phyloP scores from a whole-genome alignment of 2,113 vertebrate species.

The Zosterops pallidus region DNA sequence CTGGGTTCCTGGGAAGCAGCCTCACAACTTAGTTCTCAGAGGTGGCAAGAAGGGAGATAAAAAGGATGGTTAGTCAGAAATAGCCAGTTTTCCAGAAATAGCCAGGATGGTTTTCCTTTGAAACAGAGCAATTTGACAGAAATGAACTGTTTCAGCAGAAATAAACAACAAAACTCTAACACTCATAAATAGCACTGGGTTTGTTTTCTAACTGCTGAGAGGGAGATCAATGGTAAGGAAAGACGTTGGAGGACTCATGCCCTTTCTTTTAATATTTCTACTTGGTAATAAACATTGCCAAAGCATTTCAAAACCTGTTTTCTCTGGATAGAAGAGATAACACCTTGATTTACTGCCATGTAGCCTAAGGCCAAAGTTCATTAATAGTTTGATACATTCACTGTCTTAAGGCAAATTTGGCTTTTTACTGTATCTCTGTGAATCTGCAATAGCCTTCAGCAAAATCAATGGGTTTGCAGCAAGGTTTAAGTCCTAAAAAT shows the following conservation, averaged over 20 bases:
- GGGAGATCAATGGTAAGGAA: neutral
- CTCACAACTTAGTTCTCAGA: neutral
- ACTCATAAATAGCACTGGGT: neutral
- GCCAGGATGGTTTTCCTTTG: neutral
- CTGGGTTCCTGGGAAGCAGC: conserved; percentile 1
- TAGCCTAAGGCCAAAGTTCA: neutral
- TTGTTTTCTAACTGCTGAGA: neutral
- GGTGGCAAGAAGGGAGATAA: neutral
- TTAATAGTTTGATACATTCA: neutral
- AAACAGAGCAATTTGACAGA: neutral
- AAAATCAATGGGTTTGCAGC: neutral
- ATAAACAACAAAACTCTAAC: neutral
- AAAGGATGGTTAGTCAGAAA: neutral
- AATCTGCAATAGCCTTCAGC: neutral
- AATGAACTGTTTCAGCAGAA: neutral
- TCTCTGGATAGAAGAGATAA: neutral
- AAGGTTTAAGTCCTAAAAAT: neutral
- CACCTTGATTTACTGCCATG: neutral
- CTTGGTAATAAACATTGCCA: neutral
- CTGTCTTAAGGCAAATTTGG: neutral
- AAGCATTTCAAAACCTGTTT: neutral
- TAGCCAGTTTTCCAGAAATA: neutral
- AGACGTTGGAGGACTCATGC: neutral
- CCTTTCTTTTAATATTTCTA: neutral
- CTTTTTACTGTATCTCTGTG: neutral